Evolutionary conservation across 2,113 vertebrate genomes (phyloP).

Genomic region (Austrofundulus limnaeus): DNA sequence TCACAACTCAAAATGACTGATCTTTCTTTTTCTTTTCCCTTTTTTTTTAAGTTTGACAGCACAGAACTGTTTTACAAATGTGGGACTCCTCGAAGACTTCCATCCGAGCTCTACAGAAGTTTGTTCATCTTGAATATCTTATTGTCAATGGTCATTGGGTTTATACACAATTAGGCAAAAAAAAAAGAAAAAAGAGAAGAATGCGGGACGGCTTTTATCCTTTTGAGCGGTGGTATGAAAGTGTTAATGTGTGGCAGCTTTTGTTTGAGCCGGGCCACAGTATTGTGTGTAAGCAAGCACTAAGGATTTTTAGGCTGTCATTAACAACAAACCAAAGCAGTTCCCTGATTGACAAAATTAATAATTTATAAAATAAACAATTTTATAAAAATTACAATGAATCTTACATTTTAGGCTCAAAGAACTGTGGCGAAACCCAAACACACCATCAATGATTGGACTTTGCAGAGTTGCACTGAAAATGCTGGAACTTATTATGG

Average conservation of each 20-base stretch:
- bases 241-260: slow-evolving; percentile 22
- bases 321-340: slow-evolving; percentile 41
- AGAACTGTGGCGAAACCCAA: not conserved
- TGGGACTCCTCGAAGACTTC: slow-evolving; percentile 12
- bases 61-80: slow-evolving; percentile 24
- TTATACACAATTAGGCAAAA: slow-evolving; percentile 21
- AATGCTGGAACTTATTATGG: slow-evolving; percentile 9
- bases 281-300: slow-evolving; percentile 13
- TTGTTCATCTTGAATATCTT: slow-evolving; percentile 19
- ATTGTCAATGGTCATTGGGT: slow-evolving; percentile 9
- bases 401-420: slow-evolving; percentile 21
- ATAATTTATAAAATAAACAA: slow-evolving; percentile 38
- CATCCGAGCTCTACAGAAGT: slow-evolving; percentile 4
- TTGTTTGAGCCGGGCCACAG: slow-evolving; percentile 6
- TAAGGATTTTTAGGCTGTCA: slow-evolving; percentile 31
- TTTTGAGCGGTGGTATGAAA: slow-evolving; percentile 24
- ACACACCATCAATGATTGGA: not conserved
- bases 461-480: slow-evolving; percentile 8
- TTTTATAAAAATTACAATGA: slow-evolving; percentile 38
- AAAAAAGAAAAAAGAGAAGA: slow-evolving; percentile 10
- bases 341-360: slow-evolving; percentile 30
- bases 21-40: slow-evolving; percentile 25
- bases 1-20: slow-evolving; percentile 48
- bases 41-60: slow-evolving; percentile 12
- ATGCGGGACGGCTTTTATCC: slow-evolving; percentile 25